Conservation (phyloP, 1,140 invertebrate genomes). For the Lepidotrigona ventralis region DNA sequence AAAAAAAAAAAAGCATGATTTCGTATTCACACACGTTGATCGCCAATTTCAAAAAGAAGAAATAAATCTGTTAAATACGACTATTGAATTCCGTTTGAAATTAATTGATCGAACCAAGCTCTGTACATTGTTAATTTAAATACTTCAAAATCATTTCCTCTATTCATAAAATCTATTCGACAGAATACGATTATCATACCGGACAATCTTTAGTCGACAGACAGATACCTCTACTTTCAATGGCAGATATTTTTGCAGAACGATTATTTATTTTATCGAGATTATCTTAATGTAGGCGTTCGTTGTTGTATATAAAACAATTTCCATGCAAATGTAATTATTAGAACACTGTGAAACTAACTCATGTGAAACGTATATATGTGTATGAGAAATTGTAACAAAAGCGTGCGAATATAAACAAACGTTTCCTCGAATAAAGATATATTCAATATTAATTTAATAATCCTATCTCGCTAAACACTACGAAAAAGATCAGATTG, state of each 20-base stretch:
- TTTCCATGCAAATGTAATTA: conserved; percentile 39
- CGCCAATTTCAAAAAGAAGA: background rate
- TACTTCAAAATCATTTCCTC: background rate
- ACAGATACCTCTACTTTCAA: conserved; percentile 11
- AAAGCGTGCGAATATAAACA: conserved; percentile 9
- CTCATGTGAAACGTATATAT: conserved; percentile 1
- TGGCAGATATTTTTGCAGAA: conserved; percentile 32
- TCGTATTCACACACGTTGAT: background rate
- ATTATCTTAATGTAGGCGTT: background rate
- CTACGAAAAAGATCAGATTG: too few species aligned
- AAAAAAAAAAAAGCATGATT: background rate
- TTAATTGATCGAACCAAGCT: background rate
- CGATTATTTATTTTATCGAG: conserved; percentile 13
- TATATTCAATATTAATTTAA: conserved; percentile 2
- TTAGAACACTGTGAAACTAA: conserved; percentile 1
- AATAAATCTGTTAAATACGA: background rate
- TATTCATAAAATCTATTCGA: background rate
- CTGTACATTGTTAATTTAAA: background rate
- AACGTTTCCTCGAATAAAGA: conserved; percentile 12
- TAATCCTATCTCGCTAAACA: background rate
- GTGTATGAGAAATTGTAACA: background rate
- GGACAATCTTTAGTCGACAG: conserved; percentile 38
- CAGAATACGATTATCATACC: conserved; percentile 9
- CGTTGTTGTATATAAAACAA: conserved; percentile 30
- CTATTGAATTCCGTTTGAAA: background rate